Evolutionary conservation across 1,140 invertebrate species (phyloP).

Genomic region (Microplitis mediator): DNA sequence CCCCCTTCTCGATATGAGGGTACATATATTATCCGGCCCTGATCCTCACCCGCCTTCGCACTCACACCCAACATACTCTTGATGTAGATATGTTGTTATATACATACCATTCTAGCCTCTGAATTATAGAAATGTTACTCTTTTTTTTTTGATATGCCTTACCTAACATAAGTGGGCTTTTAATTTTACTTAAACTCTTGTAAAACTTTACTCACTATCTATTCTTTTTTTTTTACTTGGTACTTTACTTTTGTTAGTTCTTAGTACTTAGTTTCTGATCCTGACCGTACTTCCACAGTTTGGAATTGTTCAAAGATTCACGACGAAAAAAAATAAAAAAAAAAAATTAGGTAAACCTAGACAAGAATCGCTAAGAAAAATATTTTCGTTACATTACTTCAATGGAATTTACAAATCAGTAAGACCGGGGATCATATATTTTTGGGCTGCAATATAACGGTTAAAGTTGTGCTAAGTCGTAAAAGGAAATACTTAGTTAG

Average conservation of each 20-base stretch:
- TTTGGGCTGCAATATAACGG: no score
- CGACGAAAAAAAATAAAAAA: no score
- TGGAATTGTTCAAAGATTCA: no score
- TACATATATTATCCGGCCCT: constrained; percentile 58
- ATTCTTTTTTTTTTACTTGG: background rate
- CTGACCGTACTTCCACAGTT: background rate
- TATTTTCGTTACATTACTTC: no score
- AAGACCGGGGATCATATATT: no score
- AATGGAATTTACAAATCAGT: no score
- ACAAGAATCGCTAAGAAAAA: no score
- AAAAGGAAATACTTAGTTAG: no score
- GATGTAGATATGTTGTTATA: constrained; percentile 26
- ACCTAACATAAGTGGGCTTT: constrained; percentile 38
- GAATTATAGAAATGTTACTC: constrained; percentile 54
- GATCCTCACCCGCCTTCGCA: constrained; percentile 37
- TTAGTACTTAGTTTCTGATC: background rate
- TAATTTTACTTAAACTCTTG: constrained; percentile 40
- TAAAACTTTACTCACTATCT: constrained; percentile 20
- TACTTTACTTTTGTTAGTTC: background rate
- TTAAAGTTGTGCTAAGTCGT: no score
- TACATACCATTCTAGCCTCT: constrained; percentile 27
- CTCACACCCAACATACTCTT: constrained; percentile 29
- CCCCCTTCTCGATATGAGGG: constrained; percentile 41
- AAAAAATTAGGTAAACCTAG: no score
- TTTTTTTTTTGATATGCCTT: constrained; percentile 8